Conservation (phyloP, 2,797 vertebrate species). For the Paedocypris micromegethes region DNA sequence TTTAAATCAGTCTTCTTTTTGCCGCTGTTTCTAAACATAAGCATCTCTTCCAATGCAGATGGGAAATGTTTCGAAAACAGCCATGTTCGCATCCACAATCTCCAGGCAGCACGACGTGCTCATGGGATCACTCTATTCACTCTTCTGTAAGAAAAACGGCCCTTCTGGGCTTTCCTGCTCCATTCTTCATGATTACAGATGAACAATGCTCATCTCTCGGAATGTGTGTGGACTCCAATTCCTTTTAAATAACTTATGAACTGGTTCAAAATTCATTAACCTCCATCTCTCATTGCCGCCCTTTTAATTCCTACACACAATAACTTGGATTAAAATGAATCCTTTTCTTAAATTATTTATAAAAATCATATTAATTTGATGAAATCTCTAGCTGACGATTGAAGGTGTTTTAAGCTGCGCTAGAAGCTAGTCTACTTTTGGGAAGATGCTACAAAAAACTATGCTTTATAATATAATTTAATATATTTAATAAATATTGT, state of each 20-base stretch:
- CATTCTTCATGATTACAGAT: not conserved
- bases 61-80: conserved; percentile 71
- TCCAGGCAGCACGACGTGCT: conserved; percentile 73
- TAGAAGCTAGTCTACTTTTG: too few species aligned
- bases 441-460: too few species aligned
- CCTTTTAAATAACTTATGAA: conserved; percentile 9
- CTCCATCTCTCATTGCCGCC: not conserved
- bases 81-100: conserved; percentile 70
- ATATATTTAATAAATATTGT: too few species aligned
- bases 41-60: conserved; percentile 61
- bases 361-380: too few species aligned
- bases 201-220: not conserved
- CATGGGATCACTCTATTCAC: conserved; percentile 73
- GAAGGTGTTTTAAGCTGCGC: too few species aligned
- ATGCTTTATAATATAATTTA: too few species aligned
- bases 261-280: conserved; percentile 1
- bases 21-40: not conserved
- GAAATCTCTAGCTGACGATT: too few species aligned
- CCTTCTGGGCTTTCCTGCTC: not conserved
- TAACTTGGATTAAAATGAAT: too few species aligned
- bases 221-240: not conserved
- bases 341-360: too few species aligned
- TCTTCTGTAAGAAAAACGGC: conserved; percentile 71
- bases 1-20: not conserved
- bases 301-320: too few species aligned